Conservation (phyloP, 2,113 vertebrate genomes). For the Coptodon bakossiorum region DNA sequence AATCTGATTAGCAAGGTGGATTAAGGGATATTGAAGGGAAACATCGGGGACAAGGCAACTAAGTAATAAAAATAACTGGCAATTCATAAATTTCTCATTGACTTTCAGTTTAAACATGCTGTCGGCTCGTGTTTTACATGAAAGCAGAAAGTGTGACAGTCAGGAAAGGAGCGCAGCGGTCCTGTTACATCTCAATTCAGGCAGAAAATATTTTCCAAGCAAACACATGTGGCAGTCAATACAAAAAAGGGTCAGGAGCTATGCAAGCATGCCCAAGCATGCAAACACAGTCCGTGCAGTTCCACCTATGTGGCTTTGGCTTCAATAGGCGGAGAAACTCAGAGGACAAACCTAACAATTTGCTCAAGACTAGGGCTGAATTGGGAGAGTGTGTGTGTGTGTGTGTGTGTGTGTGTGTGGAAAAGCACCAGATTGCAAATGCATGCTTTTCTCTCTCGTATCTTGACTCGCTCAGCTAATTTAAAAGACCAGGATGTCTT, state of each 20-base stretch:
- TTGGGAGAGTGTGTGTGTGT: neutral
- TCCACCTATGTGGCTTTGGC: slow-evolving; percentile 10
- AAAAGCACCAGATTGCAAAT: neutral
- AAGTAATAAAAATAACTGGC: neutral
- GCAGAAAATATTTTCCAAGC: slow-evolving; percentile 27
- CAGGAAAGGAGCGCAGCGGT: neutral
- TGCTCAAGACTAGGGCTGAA: slow-evolving; percentile 1
- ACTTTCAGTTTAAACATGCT: neutral
- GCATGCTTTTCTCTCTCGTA: neutral
- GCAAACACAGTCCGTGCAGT: slow-evolving; percentile 18
- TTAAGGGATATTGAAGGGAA: neutral
- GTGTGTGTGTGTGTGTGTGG: neutral
- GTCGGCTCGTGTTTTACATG: neutral
- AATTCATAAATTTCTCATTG: neutral
- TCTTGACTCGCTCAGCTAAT: neutral
- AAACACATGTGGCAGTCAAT: slow-evolving; percentile 20
- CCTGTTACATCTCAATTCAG: slow-evolving; percentile 37
- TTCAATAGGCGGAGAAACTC: neutral
- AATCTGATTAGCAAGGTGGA: neutral
- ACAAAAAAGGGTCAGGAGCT: slow-evolving; percentile 16
- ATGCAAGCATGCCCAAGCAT: slow-evolving; percentile 40
- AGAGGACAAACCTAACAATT: slow-evolving; percentile 41
- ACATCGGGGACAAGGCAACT: neutral
- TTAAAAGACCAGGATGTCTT: neutral
- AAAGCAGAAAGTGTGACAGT: neutral